Evolutionary conservation across 2,888 invertebrate genomes (phyloP), one percentile per base, ranked within the genome.

Genomic region (Minunthozetes semirufus): DNA sequence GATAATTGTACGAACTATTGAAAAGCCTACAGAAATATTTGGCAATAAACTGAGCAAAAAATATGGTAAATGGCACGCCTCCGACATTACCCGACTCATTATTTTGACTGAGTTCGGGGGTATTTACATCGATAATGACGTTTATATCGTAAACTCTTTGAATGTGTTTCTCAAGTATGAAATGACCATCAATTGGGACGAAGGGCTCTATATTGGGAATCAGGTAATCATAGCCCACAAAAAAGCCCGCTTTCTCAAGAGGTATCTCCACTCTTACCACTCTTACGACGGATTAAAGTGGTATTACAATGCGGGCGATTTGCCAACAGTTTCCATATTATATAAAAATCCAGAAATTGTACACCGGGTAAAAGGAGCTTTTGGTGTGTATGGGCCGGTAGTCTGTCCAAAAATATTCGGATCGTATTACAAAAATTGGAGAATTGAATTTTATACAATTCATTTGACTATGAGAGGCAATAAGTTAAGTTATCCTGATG

Each of bases 251-350:
- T 82, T 83, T 78, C 78, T 83, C 15, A 76, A 77, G 68, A 75
- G 80, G 1, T 84, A 83, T 83, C 77, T 82, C 48, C 78, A 81
- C 22, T 81, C 83, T n/a, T 84, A 84, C 77, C 79, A 78, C 56
- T 77, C 78, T 15, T 84, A 84, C 77, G 63, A 74, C 38, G 77
- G 79, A 38, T 75, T 76, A 25, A 63, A 75, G 25, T 80, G 79
- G 79, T 84, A 84, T 77, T 83, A 83, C 77, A 84, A 84, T 79
- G 84, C 83, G 13, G 84, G 83, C 5, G 81, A 83, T 72, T 78
- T 80, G 38, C 84, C 84, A 1, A 83, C 83, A 0, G 78, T 81
- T 74, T 79, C 79, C 68, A 81, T 84, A 50, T 79, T 84, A 8
- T 76, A 79, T 73, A 78, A 79, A 27, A 76, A 79, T 22, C 83